phyloP scores from a whole-genome alignment of 2,113 vertebrate species.

The Cryptotis parvus region DNA sequence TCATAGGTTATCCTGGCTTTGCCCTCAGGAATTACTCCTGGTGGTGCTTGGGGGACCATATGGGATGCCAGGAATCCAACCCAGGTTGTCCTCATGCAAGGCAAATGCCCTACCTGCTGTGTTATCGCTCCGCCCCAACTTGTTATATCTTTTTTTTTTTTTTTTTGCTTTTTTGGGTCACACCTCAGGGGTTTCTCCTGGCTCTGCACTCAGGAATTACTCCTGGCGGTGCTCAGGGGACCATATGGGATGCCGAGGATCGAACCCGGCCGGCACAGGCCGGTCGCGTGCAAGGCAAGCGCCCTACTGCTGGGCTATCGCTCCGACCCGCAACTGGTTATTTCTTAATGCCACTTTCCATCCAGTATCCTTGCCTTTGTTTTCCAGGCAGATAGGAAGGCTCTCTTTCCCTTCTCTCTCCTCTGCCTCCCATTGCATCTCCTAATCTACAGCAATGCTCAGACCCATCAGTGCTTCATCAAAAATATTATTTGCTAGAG shows the following conservation, averaged over 20 bases:
- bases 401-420: background rate
- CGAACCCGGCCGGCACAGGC: too few species aligned
- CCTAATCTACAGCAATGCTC: background rate
- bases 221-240: too few species aligned
- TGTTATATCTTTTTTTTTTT: background rate
- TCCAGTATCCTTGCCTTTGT: background rate
- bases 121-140: background rate
- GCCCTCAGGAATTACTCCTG: too few species aligned
- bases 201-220: too few species aligned
- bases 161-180: too few species aligned
- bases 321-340: background rate
- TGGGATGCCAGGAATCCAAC: too few species aligned
- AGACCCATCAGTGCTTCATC: too few species aligned
- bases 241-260: too few species aligned
- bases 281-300: too few species aligned
- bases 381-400: background rate
- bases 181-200: too few species aligned
- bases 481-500: background rate
- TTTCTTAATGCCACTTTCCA: background rate
- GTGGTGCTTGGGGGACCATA: too few species aligned
- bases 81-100: too few species aligned
- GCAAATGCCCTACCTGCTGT: background rate
- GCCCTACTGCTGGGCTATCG: background rate
- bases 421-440: accelerated
- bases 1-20: background rate